phyloP scores from a whole-genome alignment of 2,113 vertebrate genomes.

The Noturus placidus region DNA sequence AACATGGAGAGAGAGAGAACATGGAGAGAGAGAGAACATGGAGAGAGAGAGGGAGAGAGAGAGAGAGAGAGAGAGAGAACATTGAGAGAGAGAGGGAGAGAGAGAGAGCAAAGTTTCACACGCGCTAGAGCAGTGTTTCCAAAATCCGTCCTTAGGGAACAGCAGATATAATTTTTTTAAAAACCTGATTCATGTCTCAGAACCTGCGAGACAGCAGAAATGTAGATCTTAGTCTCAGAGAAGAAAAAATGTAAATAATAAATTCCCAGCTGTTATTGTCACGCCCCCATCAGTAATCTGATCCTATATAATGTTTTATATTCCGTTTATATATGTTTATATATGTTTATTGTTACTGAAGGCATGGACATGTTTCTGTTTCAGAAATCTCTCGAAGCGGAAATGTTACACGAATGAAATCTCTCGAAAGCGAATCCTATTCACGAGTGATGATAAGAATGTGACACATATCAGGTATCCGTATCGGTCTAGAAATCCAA shows the following conservation, averaged over 20 bases:
- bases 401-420: neutral
- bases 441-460: neutral
- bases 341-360: neutral
- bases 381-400: neutral
- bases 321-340: too few relatives aligned
- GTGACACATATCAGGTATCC: neutral
- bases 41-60: slow-evolving; percentile 8
- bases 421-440: neutral
- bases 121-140: neutral
- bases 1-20: too few relatives aligned
- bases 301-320: neutral
- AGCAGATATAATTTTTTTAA: neutral
- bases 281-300: neutral
- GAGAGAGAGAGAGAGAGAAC: neutral
- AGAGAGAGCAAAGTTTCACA: neutral
- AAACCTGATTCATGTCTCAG: neutral
- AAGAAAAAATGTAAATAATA: neutral
- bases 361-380: neutral
- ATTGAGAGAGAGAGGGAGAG: neutral
- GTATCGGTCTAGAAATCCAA: neutral
- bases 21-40: neutral
- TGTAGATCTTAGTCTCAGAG: neutral
- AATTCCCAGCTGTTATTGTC: neutral
- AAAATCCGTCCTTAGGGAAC: neutral
- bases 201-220: neutral